Conservation (phyloP, 2,797 vertebrate species). For the Tragopan temminckii region DNA sequence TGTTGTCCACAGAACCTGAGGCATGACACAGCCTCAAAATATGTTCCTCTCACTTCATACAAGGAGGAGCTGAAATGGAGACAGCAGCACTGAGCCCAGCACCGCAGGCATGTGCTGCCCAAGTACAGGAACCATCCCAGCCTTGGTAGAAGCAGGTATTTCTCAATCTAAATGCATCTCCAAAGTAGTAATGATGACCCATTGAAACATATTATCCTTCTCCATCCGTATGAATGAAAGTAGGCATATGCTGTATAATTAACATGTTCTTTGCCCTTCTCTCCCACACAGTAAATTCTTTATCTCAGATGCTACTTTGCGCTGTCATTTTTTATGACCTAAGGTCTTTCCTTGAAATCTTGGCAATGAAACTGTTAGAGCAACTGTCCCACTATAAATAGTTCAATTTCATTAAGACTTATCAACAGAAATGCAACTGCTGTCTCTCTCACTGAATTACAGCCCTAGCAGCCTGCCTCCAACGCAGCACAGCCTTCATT, state of each 20-base stretch:
- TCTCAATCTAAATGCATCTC: neutral
- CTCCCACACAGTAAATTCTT: neutral
- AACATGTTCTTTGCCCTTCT: neutral
- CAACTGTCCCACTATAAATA: constrained; percentile 60
- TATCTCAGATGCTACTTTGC: constrained; percentile 8
- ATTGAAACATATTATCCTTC: neutral
- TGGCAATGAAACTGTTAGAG: neutral
- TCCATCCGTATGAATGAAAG: neutral
- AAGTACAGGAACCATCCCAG: neutral
- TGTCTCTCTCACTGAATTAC: neutral
- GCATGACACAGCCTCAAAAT: neutral
- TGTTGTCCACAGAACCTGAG: neutral
- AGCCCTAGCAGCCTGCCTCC: neutral
- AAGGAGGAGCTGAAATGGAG: neutral
- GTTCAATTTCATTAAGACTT: constrained; percentile 34
- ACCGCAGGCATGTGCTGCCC: neutral
- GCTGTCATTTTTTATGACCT: neutral
- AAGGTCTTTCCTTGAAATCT: constrained; percentile 34
- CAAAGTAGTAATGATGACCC: neutral
- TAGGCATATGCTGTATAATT: neutral
- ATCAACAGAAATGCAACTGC: constrained; percentile 56
- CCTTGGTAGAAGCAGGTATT: neutral
- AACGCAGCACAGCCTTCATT: neutral
- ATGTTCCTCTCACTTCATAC: neutral
- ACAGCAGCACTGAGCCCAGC: neutral